Evolutionary conservation across 2,888 invertebrate genomes (phyloP).

Genomic region (Linhomoeus sp.): DNA sequence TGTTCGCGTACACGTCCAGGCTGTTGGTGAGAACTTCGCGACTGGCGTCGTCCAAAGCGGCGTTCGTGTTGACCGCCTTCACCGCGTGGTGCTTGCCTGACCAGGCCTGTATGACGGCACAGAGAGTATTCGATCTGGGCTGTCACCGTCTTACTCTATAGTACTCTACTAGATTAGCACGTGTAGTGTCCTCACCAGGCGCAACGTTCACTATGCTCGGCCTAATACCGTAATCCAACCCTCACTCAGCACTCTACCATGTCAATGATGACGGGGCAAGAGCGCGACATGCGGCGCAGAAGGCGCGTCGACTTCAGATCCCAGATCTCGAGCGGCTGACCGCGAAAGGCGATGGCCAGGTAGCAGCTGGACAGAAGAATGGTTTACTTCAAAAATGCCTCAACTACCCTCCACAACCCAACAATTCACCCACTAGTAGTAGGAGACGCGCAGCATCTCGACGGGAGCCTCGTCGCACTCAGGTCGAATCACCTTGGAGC

Average conservation of each 20-base stretch:
- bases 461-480: slow-evolving; percentile 24
- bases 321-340: slow-evolving; percentile 28
- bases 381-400: neutral
- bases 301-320: slow-evolving; percentile 20
- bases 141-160: too few species aligned
- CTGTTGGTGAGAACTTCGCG: too few species aligned
- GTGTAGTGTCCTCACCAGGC: too few species aligned
- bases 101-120: slow-evolving; percentile 14
- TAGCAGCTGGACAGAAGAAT: slow-evolving; percentile 17
- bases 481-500: slow-evolving; percentile 12
- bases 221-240: too few species aligned
- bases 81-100: slow-evolving; percentile 23
- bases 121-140: neutral
- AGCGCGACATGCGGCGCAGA: slow-evolving; percentile 21
- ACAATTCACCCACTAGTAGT: slow-evolving; percentile 21
- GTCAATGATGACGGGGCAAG: slow-evolving; percentile 26
- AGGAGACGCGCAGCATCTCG: slow-evolving; percentile 19
- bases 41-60: too few species aligned
- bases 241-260: too few species aligned
- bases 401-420: too few species aligned
- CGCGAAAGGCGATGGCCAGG: slow-evolving; percentile 23
- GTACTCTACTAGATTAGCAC: too few species aligned
- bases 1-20: too few species aligned
- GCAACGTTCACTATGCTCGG: too few species aligned
- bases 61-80: slow-evolving; percentile 6